Evolutionary conservation across 1,140 invertebrate species (phyloP).

Genomic region (Piezodorus guildinii): DNA sequence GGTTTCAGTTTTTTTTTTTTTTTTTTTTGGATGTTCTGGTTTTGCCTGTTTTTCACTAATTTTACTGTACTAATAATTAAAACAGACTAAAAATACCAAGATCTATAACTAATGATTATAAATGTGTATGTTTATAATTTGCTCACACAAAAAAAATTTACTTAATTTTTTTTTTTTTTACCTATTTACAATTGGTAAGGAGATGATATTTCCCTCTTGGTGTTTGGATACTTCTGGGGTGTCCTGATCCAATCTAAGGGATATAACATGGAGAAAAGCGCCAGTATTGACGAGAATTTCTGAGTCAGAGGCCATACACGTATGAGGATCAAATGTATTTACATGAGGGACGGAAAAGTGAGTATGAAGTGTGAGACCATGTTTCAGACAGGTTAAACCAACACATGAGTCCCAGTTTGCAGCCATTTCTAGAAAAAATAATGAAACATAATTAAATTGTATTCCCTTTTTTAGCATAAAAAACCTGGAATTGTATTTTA

Average conservation of each 20-base stretch:
- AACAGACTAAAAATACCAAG: too few species aligned
- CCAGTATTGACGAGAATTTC: constrained; percentile 57
- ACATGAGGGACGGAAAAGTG: constrained; percentile 49
- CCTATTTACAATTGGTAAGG: constrained; percentile 20
- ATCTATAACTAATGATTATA: too few species aligned
- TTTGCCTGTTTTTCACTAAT: too few species aligned
- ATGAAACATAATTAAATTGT: constrained; percentile 4
- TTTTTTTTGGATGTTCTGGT: too few species aligned
- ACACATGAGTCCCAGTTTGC: constrained; percentile 46
- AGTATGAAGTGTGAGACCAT: constrained; percentile 56
- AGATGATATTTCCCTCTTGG: constrained; percentile 1
- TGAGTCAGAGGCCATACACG: constrained; percentile 10
- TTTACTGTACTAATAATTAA: too few species aligned
- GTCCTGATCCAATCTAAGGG: constrained; percentile 36
- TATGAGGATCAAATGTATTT: constrained; percentile 17
- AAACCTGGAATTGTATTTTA: too few species aligned
- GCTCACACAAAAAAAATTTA: too few species aligned
- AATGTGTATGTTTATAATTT: too few species aligned
- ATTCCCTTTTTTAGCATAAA: background rate
- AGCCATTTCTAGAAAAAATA: constrained; percentile 37
- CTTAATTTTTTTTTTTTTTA: background rate
- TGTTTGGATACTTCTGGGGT: background rate
- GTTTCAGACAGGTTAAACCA: constrained; percentile 47
- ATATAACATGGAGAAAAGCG: constrained; percentile 49
- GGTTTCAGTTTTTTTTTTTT: too few species aligned